Percentiles rank a stretch among this genome's conserved stretches.
Evolutionary conservation across 2,113 vertebrate genomes (phyloP).

Genomic region (Melospiza georgiana): DNA sequence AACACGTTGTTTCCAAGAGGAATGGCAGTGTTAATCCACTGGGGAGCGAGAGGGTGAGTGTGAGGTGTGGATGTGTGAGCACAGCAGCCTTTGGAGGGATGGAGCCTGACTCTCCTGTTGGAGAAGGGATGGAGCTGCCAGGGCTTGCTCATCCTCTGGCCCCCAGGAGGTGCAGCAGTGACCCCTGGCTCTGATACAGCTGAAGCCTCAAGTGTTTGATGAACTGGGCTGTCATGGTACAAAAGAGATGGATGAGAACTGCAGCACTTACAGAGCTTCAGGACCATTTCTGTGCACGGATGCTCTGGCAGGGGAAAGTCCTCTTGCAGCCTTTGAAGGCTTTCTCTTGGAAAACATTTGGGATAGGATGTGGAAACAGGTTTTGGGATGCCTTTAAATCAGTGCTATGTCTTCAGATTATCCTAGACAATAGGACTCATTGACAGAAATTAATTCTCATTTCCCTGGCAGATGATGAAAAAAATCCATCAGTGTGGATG

Average conservation of each 20-base stretch:
- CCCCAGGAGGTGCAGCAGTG: neutral
- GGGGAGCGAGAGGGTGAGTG: neutral
- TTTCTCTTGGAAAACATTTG: neutral
- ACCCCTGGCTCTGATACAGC: accelerated
- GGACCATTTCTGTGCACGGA: neutral
- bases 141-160: neutral
- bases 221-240: no score
- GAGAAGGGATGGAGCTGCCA: neutral
- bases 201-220: neutral
- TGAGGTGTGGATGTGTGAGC: neutral
- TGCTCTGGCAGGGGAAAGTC: neutral
- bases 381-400: neutral
- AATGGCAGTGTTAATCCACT: neutral
- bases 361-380: neutral
- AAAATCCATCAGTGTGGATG: neutral
- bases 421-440: neutral
- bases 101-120: neutral
- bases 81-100: accelerated
- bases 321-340: neutral
- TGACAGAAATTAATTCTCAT: neutral
- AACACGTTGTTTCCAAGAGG: neutral
- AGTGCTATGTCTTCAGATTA: neutral
- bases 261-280: neutral
- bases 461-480: neutral
- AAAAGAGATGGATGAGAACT: neutral